Percentiles rank a stretch among this genome's conserved stretches.
Conservation (phyloP, 2,888 invertebrate species). For the Blera fallax region DNA sequence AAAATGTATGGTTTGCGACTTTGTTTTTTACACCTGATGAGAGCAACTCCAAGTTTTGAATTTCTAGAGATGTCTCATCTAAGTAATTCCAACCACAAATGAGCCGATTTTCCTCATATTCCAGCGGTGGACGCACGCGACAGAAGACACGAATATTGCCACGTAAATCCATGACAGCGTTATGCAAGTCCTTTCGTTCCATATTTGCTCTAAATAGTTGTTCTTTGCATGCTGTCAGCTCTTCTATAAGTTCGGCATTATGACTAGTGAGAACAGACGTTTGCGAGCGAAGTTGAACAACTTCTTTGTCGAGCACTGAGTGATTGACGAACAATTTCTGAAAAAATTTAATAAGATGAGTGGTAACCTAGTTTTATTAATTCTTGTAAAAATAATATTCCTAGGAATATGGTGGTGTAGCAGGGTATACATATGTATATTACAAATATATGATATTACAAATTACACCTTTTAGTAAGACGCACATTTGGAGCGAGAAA, state of each 20-base stretch:
- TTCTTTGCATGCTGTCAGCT: slow-evolving; percentile 77
- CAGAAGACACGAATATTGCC: slow-evolving; percentile 92
- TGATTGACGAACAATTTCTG: slow-evolving; percentile 77
- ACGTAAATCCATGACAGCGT: slow-evolving; percentile 88
- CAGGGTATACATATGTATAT: too few species aligned
- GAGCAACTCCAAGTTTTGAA: slow-evolving; percentile 77
- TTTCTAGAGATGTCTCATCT: slow-evolving; percentile 80
- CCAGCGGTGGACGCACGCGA: slow-evolving; percentile 87
- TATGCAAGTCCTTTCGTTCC: slow-evolving; percentile 86
- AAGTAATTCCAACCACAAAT: slow-evolving; percentile 80
- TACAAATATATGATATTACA: too few species aligned
- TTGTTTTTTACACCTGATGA: slow-evolving; percentile 81
- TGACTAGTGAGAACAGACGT: slow-evolving; percentile 75
- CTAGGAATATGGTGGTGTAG: too few species aligned
- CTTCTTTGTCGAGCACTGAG: slow-evolving; percentile 74
- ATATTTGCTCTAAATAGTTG: slow-evolving; percentile 81
- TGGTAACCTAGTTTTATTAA: too few species aligned
- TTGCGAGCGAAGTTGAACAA: slow-evolving; percentile 76
- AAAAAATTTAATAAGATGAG: background rate
- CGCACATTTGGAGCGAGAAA: too few species aligned
- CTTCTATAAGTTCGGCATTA: slow-evolving; percentile 75
- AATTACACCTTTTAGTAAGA: too few species aligned
- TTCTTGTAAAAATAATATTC: too few species aligned
- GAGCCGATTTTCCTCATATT: slow-evolving; percentile 82
- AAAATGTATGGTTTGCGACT: slow-evolving; percentile 85